Evolutionary conservation across 2,113 vertebrate species (phyloP).

Genomic region (Engystomops pustulosus): DNA sequence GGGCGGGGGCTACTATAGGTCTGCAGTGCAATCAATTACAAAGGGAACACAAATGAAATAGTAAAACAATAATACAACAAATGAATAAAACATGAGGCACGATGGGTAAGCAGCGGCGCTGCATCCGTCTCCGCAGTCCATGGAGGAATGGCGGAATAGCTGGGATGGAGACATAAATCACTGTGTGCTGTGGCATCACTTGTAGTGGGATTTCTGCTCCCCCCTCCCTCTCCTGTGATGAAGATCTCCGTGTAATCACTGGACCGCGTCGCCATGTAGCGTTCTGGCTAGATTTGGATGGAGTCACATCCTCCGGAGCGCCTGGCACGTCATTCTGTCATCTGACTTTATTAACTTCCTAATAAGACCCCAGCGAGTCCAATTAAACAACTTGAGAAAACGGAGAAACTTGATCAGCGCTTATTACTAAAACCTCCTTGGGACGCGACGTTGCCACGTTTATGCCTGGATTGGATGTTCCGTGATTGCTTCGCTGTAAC

Average conservation of each 20-base stretch:
- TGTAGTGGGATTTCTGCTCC: background rate
- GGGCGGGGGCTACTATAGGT: too few relatives aligned
- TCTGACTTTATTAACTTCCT: constrained; percentile 35
- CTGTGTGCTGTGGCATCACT: background rate
- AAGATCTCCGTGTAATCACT: background rate
- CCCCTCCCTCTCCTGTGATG: background rate
- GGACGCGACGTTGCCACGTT: background rate
- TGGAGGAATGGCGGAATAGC: background rate
- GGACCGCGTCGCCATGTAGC: too few relatives aligned
- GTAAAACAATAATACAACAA: background rate
- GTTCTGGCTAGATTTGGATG: too few relatives aligned
- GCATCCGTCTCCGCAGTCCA: background rate
- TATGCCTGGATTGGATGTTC: constrained; percentile 14
- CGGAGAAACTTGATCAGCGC: constrained; percentile 18
- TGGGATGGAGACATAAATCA: background rate
- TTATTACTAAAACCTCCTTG: constrained; percentile 31
- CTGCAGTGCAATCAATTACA: background rate
- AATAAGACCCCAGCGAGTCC: constrained; percentile 43
- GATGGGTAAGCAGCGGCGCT: background rate
- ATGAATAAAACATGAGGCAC: constrained; percentile 2
- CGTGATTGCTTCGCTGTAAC: constrained; percentile 38
- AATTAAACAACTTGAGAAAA: constrained; percentile 38
- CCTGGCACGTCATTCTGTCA: constrained; percentile 3
- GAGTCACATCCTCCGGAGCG: background rate
- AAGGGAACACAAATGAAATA: background rate